Base-by-base conservation (phyloP, 2,113 vertebrate species). In the Pao palembangensis region DNA sequence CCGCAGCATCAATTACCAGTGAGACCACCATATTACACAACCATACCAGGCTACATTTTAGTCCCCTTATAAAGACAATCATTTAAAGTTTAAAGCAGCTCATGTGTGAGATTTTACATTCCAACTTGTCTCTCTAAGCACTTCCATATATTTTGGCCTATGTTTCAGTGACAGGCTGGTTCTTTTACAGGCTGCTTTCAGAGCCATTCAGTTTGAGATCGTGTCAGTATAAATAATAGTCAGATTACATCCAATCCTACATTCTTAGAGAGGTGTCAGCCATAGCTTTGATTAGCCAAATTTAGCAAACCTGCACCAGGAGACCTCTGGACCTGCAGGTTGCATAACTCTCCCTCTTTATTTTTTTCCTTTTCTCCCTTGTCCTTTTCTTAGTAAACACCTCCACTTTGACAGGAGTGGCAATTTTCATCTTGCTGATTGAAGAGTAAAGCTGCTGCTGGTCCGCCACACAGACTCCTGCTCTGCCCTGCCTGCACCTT, bases 381-480 rank as follows among this genome's bases (percentile, higher is more conserved):
- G 77, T 85, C 70, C 76, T 84, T 73, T 73, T 82, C 64, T 87
- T 83, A 82, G 85, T 88, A 85, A 87, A 90, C 88, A 88, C 82
- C 87, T 89, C 80, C 77, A 75, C 83, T 88, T 87, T 88, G 84
- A 85, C 85, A 81, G 58, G 73, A 87, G 86, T 85, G 83, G 84
- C 83, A 89, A 89, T 89, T 90, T 90, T 85, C 88, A 84, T 86
- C 82, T 85, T 77, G 67, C 85, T 89, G 89, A 89, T 88, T 89
- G 87, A 89, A 89, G 87, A 85, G 80, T 88, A 87, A 90, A 87
- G 83, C 76, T 76, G 71, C 75, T 69, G 78, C 75, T 86, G 84
- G 85, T 89, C 87, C 85, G 89, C 85, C 89, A 88, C 84, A 81
- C 84, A 87, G 89, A 83, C 89, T 90, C 89, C 88, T 90, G 82